Conservation (phyloP, 2,797 vertebrate species). For the Enteromius radiatus region DNA sequence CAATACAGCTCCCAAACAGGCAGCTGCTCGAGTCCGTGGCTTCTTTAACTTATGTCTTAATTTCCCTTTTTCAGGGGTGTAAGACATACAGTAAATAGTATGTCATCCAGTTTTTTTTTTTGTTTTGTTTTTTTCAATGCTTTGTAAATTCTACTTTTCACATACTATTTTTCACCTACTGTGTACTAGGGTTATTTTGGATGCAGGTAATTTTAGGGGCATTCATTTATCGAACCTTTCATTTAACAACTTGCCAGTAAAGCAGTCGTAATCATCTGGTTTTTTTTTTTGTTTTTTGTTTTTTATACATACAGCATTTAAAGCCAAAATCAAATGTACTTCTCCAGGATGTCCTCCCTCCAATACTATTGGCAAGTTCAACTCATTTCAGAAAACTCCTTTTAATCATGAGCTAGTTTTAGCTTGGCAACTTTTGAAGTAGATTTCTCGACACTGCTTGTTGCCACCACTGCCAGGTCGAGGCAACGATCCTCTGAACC, state of each 20-base stretch:
- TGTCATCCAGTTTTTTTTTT: background rate
- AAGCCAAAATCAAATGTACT: background rate
- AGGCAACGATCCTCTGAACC: background rate
- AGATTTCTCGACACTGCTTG: background rate
- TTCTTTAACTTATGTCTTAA: too few relatives aligned
- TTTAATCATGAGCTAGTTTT: slow-evolving; percentile 2
- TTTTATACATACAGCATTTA: background rate
- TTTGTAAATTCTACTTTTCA: background rate
- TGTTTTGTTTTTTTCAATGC: background rate
- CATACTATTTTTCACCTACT: background rate
- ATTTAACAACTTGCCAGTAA: background rate
- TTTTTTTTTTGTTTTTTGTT: background rate
- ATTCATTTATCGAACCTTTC: background rate
- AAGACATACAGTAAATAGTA: background rate
- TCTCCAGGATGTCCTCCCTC: background rate
- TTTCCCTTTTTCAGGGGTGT: too few relatives aligned
- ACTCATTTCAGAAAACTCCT: slow-evolving; percentile 3
- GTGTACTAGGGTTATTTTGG: background rate
- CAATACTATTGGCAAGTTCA: background rate
- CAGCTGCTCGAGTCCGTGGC: too few relatives aligned
- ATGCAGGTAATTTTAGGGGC: background rate
- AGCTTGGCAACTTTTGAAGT: background rate
- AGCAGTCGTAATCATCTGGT: background rate
- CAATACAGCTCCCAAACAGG: too few relatives aligned
- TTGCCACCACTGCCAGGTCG: slow-evolving; percentile 13